Evolutionary conservation across 2,797 vertebrate species (phyloP).

Genomic region (Myotis planiceps): DNA sequence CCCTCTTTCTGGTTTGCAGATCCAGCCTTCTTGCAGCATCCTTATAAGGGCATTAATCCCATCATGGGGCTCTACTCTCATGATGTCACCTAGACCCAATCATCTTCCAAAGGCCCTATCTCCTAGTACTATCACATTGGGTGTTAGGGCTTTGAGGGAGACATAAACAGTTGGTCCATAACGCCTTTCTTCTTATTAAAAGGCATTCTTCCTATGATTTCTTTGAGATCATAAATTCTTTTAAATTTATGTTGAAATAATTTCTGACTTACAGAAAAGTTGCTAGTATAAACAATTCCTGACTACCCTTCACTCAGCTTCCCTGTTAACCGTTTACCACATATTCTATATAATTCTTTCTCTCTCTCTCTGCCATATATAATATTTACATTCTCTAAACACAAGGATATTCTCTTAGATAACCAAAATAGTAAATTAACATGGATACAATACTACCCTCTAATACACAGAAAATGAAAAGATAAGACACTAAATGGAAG

Average conservation of each 20-base stretch:
- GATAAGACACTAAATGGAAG: background rate
- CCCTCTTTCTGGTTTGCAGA: background rate
- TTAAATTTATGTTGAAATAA: conserved; percentile 35
- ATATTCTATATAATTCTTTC: conserved; percentile 15
- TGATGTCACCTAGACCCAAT: background rate
- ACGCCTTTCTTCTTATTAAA: background rate
- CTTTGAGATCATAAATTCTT: background rate
- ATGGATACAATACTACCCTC: background rate
- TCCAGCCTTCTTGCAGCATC: background rate
- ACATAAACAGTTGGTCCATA: background rate
- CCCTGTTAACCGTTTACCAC: background rate
- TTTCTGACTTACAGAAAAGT: background rate
- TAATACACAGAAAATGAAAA: conserved; percentile 5
- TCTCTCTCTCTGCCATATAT: background rate
- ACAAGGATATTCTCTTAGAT: background rate
- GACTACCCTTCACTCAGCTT: conserved; percentile 8
- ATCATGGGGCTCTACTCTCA: background rate
- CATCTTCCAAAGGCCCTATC: background rate
- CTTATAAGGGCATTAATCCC: background rate
- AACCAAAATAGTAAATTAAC: conserved; percentile 4
- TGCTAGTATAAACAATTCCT: conserved; percentile 31
- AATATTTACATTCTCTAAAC: background rate
- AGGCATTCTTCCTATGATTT: background rate
- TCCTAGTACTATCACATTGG: background rate
- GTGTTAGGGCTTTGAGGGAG: background rate